These are phyloP conservation scores for Lophius americanus DNA, from an alignment of 2,797 vertebrate species.

Conservation along the genomic window DNA sequence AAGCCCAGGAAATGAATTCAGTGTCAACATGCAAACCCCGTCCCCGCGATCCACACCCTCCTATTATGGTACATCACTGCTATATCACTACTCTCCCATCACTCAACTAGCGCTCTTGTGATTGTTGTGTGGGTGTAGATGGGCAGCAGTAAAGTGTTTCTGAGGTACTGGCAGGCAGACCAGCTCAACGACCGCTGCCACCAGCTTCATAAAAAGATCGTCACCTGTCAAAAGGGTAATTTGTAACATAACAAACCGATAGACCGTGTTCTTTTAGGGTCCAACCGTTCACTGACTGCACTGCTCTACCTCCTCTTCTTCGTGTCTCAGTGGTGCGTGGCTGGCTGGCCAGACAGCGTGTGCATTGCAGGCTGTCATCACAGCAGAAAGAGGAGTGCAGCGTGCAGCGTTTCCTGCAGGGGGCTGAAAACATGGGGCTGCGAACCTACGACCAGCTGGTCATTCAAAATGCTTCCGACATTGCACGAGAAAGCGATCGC, in stretches of 20 bases:
- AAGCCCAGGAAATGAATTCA: conserved; percentile 44
- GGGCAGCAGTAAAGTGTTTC: conserved; percentile 91
- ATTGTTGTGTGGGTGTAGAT: conserved; percentile 79
- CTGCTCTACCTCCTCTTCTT: conserved; percentile 12
- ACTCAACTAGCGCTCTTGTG: conserved; percentile 33
- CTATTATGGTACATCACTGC: conserved; percentile 55
- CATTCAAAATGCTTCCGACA: conserved; percentile 93
- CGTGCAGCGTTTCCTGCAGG: conserved; percentile 91
- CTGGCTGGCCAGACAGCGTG: conserved; percentile 87
- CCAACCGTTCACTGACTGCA: conserved; percentile 4
- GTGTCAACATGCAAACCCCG: conserved; percentile 43
- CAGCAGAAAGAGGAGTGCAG: conserved; percentile 84
- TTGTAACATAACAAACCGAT: conserved; percentile 6
- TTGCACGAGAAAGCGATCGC: conserved; percentile 87
- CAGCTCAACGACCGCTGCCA: conserved; percentile 92
- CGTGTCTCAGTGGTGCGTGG: conserved; percentile 85
- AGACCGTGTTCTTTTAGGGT: not conserved
- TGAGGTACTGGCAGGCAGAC: conserved; percentile 94
- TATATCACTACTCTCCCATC: conserved; percentile 28
- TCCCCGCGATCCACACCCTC: conserved; percentile 55
- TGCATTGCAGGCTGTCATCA: conserved; percentile 76
- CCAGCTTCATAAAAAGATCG: conserved; percentile 90
- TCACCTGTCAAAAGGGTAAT: conserved; percentile 97
- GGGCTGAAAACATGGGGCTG: conserved; percentile 96
- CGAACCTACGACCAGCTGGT: conserved; percentile 96